phyloP scores from a whole-genome alignment of 2,113 vertebrate genomes.

The Tragelaphus imberbis region DNA sequence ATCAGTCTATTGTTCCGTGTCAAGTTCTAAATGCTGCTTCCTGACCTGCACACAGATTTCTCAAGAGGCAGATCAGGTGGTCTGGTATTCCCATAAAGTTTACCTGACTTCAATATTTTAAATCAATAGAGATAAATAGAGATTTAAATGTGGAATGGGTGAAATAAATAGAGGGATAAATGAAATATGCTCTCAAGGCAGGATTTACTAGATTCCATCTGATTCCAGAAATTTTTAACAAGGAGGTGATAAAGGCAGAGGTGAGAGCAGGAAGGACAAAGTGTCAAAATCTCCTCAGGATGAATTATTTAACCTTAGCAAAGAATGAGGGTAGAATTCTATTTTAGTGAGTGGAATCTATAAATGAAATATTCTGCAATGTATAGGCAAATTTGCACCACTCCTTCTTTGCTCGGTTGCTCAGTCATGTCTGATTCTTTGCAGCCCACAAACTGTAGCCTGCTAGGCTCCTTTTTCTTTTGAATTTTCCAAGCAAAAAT shows the following conservation, averaged over 20 bases:
- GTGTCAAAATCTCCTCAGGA: not conserved
- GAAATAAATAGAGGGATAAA: not conserved
- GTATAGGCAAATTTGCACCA: not conserved
- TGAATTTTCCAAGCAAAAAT: not conserved
- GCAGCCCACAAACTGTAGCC: not conserved
- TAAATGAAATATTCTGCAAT: not conserved
- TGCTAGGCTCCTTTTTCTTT: not conserved
- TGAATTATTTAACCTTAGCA: not conserved
- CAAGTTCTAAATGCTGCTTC: no score
- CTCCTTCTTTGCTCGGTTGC: not conserved
- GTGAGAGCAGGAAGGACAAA: not conserved
- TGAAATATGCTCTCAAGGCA: not conserved
- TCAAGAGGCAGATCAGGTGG: no score
- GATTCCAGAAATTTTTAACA: not conserved
- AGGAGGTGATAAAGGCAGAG: accelerated
- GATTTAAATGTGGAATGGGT: not conserved
- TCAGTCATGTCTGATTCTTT: not conserved
- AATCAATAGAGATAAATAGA: not conserved
- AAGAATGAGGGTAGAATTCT: not conserved
- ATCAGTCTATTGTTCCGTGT: no score
- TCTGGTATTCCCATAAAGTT: not conserved
- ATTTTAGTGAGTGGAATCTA: not conserved
- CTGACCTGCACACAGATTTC: no score
- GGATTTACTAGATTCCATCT: not conserved
- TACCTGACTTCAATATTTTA: not conserved